Conservation (phyloP, 2,113 vertebrate genomes). For the Accipiter cooperii region DNA sequence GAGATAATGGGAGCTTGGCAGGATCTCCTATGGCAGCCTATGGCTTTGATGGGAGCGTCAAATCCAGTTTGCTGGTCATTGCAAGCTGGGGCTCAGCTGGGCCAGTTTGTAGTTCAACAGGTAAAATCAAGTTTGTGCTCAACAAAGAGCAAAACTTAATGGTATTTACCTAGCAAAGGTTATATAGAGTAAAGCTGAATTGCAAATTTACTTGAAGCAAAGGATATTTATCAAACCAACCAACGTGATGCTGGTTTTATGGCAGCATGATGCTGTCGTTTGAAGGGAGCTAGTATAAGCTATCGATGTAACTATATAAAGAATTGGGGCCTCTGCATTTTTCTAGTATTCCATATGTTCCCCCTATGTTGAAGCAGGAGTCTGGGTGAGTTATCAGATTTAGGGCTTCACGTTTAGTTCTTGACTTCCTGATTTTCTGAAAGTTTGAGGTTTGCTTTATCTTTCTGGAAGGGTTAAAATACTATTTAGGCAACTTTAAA, state of each 20-base stretch:
- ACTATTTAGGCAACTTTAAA: background rate
- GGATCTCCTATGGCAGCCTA: background rate
- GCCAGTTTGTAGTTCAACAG: background rate
- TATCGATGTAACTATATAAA: background rate
- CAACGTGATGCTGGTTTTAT: background rate
- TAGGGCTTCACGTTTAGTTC: background rate
- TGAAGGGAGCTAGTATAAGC: background rate
- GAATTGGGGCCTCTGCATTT: background rate
- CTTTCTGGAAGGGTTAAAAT: background rate
- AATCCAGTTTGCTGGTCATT: background rate
- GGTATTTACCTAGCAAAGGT: background rate
- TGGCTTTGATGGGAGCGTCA: slow-evolving; percentile 14
- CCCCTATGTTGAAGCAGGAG: background rate
- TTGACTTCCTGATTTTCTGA: background rate
- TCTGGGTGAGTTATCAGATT: background rate
- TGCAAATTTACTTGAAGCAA: background rate
- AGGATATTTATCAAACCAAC: background rate
- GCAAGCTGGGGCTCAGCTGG: background rate
- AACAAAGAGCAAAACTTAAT: background rate
- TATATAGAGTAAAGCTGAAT: background rate
- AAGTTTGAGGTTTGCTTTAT: background rate
- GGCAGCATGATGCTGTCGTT: background rate
- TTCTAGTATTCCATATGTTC: background rate
- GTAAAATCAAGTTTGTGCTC: background rate
- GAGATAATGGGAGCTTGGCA: slow-evolving; percentile 56